These are phyloP conservation scores for Cherax quadricarinatus DNA, from an alignment of 1,140 invertebrate species.

Conservation along the genomic window DNA sequence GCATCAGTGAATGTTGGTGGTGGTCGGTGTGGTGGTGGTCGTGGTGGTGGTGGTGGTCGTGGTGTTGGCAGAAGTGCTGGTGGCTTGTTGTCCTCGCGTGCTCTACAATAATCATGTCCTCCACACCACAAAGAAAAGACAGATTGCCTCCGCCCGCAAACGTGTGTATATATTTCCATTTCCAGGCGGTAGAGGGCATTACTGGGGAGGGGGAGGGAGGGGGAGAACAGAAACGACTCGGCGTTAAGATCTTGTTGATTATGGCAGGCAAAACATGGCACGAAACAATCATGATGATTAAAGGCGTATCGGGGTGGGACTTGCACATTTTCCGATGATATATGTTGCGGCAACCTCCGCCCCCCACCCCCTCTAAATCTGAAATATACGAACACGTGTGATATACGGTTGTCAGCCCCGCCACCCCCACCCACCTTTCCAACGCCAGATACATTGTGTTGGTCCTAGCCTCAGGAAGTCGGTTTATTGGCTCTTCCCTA, in stretches of 20 bases:
- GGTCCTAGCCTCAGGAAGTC: too few species aligned
- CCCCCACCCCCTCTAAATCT: not conserved
- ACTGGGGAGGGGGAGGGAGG: not conserved
- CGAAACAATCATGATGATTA: not conserved
- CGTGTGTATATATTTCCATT: conserved; percentile 2
- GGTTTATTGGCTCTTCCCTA: too few species aligned
- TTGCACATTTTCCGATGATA: conserved; percentile 11
- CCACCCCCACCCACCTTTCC: not conserved
- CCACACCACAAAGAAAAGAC: not conserved
- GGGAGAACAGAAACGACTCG: not conserved
- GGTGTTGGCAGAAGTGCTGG: not conserved
- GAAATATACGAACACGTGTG: not conserved
- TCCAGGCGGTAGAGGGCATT: not conserved
- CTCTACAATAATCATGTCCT: not conserved
- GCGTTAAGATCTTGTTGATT: not conserved
- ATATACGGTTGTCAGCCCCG: not conserved
- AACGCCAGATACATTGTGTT: not conserved
- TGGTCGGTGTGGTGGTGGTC: too few species aligned
- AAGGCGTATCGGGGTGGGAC: not conserved
- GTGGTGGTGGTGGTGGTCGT: not conserved
- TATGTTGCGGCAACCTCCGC: not conserved
- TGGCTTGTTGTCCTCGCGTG: not conserved
- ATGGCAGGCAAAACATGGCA: not conserved
- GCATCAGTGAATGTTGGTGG: not conserved
- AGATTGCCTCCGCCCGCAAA: not conserved